These are phyloP conservation scores for Hermaeophaga mercurialis DNA, from an alignment of 2,888 invertebrate species.

Conservation along the genomic window DNA sequence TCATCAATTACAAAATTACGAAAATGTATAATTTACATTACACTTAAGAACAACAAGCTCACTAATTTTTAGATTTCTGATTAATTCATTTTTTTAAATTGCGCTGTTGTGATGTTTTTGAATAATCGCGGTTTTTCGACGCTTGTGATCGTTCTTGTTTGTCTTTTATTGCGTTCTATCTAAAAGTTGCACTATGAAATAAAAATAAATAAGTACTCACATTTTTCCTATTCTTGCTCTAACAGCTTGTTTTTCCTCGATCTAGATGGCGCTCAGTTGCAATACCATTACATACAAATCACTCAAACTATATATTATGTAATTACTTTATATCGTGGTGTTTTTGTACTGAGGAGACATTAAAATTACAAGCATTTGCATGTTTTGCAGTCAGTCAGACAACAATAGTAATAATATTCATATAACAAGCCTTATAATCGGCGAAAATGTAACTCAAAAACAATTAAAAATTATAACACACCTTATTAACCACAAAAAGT, in stretches of 20 bases:
- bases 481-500: constrained; percentile 53
- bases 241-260: constrained; percentile 6
- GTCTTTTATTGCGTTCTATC: no score
- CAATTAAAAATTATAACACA: constrained; percentile 54
- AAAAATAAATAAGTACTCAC: constrained; percentile 9
- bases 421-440: constrained; percentile 56
- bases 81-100: no score
- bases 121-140: no score
- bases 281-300: constrained; percentile 30
- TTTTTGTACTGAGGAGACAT: constrained; percentile 58
- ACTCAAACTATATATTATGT: constrained; percentile 44
- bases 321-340: constrained; percentile 55
- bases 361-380: constrained; percentile 51
- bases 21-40: no score
- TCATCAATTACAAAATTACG: no score
- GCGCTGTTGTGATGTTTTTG: no score
- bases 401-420: constrained; percentile 55
- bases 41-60: no score
- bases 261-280: constrained; percentile 33
- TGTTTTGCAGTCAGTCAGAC: constrained; percentile 54
- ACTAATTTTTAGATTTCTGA: no score
- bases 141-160: no score
- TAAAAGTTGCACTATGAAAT: constrained; percentile 1
- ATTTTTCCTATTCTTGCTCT: constrained; percentile 2
- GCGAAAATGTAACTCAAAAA: constrained; percentile 50